Conservation (phyloP, 2,888 invertebrate species). For the Epicampocera succincta region DNA sequence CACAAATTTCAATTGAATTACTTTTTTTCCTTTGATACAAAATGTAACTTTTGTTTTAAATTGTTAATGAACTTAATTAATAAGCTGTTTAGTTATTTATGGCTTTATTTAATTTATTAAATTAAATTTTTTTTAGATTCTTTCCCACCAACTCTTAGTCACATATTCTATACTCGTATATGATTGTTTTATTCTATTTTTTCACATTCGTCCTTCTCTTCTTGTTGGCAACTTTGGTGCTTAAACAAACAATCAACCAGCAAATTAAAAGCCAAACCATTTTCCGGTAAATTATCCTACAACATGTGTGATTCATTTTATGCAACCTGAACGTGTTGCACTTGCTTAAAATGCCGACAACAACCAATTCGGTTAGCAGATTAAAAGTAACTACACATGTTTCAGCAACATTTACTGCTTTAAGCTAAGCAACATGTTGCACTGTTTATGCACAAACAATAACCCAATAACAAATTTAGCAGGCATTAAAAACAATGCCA, state of each 20-base stretch:
- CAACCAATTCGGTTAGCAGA: background rate
- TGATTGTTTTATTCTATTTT: background rate
- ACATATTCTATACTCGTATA: no score
- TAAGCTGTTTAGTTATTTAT: background rate
- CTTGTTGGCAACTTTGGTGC: background rate
- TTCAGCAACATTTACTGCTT: no score
- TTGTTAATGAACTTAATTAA: slow-evolving; percentile 40
- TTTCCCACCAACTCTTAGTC: background rate
- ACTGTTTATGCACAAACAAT: no score
- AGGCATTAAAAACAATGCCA: no score
- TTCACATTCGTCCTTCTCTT: slow-evolving; percentile 11
- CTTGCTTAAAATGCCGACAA: slow-evolving; percentile 16
- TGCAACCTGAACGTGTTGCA: slow-evolving; percentile 40
- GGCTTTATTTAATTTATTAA: background rate
- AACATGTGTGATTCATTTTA: background rate
- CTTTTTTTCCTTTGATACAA: background rate
- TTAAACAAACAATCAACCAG: no score
- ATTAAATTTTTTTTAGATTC: background rate
- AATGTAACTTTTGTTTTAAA: slow-evolving; percentile 22
- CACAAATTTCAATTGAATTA: background rate
- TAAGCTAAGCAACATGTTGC: slow-evolving; percentile 19
- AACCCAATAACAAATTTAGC: no score
- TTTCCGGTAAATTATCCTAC: background rate
- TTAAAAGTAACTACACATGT: no score
- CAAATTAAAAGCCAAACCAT: no score